Evolutionary conservation across 1,140 invertebrate genomes (phyloP), one percentile per base, ranked within the genome.

Genomic region (Glossosoma conforme): DNA sequence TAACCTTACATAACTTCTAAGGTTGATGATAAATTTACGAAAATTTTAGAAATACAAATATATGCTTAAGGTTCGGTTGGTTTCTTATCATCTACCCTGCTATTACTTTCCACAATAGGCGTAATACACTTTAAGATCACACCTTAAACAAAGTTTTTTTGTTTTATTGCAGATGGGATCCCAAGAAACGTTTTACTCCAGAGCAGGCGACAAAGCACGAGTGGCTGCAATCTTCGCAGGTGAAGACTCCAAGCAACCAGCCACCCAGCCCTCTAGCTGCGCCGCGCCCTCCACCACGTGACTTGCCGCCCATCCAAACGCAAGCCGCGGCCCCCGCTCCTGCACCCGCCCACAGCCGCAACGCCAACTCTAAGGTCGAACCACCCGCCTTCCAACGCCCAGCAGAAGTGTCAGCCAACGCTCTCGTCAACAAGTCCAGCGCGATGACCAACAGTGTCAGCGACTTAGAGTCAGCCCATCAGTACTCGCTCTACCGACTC

Each of bases 171-270:
- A 89, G 87, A 66, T 98, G 95, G 95, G 93, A 97, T 74, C 88
- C 94, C 10, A 85, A 90, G 59, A 84, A 87, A 54, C 79, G 96
- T 44, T 86, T 98, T 83, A 96, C 89, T 13, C 93, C 95, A 2
- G 86, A 89, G 40, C 93, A 98, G 63, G 88, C 88, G 18, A 76
- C 85, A 32, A 77, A 80, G 28, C 87, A 90, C 67, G 85, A 87
- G 62, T 90, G 87, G 79, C 72, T 91, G 32, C 77, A 75, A 21
- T 35, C 70, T 65, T 5, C 69, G 62, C 56, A 58, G 18, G 52
- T 52, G 30, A 58, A 58, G 40, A 54, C 56, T 3, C 66, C 65
- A 30, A 63, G 65, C 44, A 50, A 64, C 14, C 65, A 66, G 36
- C 66, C 68, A 1, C 66, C 60, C 13, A 67, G 64, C 41, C 66